phyloP scores from a whole-genome alignment of 1,140 invertebrate species.

The Pogonomyrmex californicus region DNA sequence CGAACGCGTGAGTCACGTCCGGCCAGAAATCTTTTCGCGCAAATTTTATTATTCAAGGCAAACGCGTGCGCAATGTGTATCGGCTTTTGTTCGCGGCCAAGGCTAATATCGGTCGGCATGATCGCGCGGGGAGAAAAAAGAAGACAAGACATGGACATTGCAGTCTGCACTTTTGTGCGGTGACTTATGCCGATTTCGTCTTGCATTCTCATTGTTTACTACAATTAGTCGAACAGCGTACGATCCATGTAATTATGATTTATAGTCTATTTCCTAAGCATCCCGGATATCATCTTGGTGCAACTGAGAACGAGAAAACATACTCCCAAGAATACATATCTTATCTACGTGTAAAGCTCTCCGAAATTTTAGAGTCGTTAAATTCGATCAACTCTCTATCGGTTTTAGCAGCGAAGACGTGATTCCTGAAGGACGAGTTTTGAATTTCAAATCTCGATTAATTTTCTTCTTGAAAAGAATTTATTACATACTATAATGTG shows the following conservation, averaged over 20 bases:
- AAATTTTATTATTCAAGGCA: constrained; percentile 60
- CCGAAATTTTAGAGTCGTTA: background rate
- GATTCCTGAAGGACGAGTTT: background rate
- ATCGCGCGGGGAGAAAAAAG: background rate
- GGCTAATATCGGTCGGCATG: constrained; percentile 22
- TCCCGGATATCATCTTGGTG: background rate
- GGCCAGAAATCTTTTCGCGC: constrained; percentile 24
- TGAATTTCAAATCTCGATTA: background rate
- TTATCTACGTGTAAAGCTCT: background rate
- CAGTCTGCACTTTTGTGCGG: background rate
- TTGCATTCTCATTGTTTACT: constrained; percentile 1
- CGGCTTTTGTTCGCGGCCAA: constrained; percentile 52
- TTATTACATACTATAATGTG: background rate
- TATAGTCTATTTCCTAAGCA: constrained; percentile 8
- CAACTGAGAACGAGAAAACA: constrained; percentile 8
- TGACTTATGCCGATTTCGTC: constrained; percentile 14
- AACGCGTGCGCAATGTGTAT: constrained; percentile 27
- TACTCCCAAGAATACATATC: background rate
- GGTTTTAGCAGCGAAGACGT: background rate
- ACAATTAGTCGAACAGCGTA: background rate
- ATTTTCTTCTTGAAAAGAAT: background rate
- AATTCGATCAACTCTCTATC: background rate
- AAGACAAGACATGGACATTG: background rate
- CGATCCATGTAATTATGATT: constrained; percentile 7
- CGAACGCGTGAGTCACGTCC: constrained; percentile 42